Evolutionary conservation across 2,113 vertebrate species (phyloP).

Genomic region (Calidris pygmaea): DNA sequence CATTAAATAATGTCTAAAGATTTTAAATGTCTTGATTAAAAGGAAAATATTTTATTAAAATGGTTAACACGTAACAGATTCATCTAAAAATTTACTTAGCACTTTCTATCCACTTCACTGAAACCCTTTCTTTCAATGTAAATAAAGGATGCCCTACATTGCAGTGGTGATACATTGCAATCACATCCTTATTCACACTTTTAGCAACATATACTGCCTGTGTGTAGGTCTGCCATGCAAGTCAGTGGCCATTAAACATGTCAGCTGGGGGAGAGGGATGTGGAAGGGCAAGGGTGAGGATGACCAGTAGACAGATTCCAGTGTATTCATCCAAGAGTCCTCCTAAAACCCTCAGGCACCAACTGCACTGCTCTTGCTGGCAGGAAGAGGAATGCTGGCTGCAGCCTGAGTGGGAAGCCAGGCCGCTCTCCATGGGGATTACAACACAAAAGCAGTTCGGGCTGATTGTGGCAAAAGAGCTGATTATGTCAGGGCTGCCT

Average conservation of each 20-base stretch:
- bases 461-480: neutral
- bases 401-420: neutral
- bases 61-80: neutral
- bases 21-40: neutral
- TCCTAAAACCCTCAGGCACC: neutral
- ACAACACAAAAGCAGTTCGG: neutral
- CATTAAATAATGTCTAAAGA: neutral
- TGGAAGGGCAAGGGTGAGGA: neutral
- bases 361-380: neutral
- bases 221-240: neutral
- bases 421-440: fast-evolving
- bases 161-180: neutral
- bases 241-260: fast-evolving
- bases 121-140: neutral
- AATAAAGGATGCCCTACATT: neutral
- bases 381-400: neutral
- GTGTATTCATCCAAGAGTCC: neutral
- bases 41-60: neutral
- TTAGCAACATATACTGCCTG: fast-evolving
- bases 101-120: neutral
- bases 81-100: neutral
- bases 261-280: neutral
- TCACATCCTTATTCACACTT: neutral
- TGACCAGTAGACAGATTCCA: neutral
- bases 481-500: neutral